These are phyloP conservation scores for Ochropleura plecta DNA, from an alignment of 2,888 invertebrate species.

Conservation along the genomic window DNA sequence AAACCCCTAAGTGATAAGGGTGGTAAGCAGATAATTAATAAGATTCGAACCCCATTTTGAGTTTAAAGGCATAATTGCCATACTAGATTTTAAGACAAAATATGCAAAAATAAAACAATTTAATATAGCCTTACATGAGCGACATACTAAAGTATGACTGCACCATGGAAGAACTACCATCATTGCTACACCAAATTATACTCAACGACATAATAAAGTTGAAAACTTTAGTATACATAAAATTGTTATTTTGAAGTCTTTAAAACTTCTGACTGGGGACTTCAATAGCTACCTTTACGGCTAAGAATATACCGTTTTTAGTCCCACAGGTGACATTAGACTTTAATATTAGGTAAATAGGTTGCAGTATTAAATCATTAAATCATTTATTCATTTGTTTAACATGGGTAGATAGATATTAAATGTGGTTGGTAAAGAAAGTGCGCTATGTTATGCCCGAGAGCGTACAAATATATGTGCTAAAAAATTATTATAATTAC, in stretches of 20 bases:
- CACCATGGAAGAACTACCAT: neutral
- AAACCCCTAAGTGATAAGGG: too few species aligned
- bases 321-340: constrained; percentile 19
- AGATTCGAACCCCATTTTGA: too few species aligned
- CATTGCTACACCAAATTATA: constrained; percentile 17
- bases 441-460: too few species aligned
- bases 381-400: too few species aligned
- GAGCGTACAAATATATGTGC: too few species aligned
- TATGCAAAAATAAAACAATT: neutral
- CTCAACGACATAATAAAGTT: constrained; percentile 30
- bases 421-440: too few species aligned
- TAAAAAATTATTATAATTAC: too few species aligned
- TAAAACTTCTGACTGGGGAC: constrained; percentile 11
- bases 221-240: constrained; percentile 40
- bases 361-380: neutral
- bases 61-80: too few species aligned
- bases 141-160: neutral
- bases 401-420: too few species aligned
- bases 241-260: constrained; percentile 37
- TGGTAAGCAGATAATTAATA: too few species aligned
- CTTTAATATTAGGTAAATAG: constrained; percentile 1
- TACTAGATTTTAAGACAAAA: too few species aligned
- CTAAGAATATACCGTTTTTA: constrained; percentile 12
- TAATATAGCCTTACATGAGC: constrained; percentile 6
- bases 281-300: constrained; percentile 23